Conservation (phyloP, 2,113 vertebrate species). For the Macquaria australasica region DNA sequence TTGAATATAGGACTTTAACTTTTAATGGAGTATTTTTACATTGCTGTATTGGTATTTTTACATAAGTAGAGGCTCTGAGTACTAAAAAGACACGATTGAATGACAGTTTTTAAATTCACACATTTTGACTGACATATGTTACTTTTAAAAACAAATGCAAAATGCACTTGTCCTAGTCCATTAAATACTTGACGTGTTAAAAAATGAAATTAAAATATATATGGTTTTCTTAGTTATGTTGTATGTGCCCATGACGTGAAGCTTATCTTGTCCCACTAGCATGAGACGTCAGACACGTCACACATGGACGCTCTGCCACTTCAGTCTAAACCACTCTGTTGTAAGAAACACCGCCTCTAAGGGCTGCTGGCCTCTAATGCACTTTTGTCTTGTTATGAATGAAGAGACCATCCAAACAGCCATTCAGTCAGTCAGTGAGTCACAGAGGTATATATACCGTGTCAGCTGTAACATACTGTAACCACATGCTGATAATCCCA, state of each 20-base stretch:
- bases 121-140: not conserved
- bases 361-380: not conserved
- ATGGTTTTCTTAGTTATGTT: fast-evolving
- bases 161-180: not conserved
- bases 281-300: not conserved
- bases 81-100: not conserved
- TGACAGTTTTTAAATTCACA: not conserved
- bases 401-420: slow-evolving; percentile 13
- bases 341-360: not conserved
- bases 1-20: not conserved
- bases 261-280: not conserved
- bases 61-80: not conserved
- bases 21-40: not conserved
- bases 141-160: not conserved
- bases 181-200: not conserved
- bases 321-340: not conserved
- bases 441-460: slow-evolving; percentile 56
- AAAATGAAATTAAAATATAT: not conserved
- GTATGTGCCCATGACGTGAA: too few relatives aligned
- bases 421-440: slow-evolving; percentile 44
- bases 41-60: not conserved
- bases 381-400: slow-evolving; percentile 53
- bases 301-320: not conserved
- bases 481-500: slow-evolving; percentile 77
- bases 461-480: slow-evolving; percentile 79